Conservation (phyloP, 2,797 vertebrate genomes). For the Pangasius mekongensis region DNA sequence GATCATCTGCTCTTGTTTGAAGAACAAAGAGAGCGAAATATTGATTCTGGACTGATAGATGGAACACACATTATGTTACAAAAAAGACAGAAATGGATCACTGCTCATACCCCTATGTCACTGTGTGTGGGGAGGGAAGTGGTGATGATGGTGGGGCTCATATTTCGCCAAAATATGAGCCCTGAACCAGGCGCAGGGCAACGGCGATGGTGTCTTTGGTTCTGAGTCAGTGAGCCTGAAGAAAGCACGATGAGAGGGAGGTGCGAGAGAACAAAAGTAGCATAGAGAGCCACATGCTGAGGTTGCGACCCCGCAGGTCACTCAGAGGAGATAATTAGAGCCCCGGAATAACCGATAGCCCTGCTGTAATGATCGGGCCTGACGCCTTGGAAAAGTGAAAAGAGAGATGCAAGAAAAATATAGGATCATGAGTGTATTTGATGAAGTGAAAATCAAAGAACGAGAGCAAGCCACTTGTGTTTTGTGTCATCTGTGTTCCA, state of each 20-base stretch:
- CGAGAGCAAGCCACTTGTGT: conserved; percentile 58
- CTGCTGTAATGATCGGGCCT: conserved; percentile 68
- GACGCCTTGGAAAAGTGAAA: conserved; percentile 55
- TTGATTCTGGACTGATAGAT: conserved; percentile 46
- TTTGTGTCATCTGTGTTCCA: conserved; percentile 77
- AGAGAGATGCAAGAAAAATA: conserved; percentile 30
- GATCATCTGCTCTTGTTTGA: conserved; percentile 46
- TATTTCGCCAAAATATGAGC: conserved; percentile 4
- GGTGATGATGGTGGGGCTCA: background rate
- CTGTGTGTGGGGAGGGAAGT: conserved; percentile 17
- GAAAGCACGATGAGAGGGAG: conserved; percentile 58
- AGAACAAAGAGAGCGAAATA: conserved; percentile 45
- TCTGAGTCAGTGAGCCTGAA: conserved; percentile 62
- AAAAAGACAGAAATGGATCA: conserved; percentile 33
- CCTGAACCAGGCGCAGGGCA: background rate
- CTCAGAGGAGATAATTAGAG: conserved; percentile 71
- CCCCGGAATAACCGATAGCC: conserved; percentile 71
- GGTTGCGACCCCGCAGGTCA: conserved; percentile 64
- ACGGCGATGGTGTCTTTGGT: conserved; percentile 60
- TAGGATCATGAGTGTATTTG: background rate
- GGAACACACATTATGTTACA: conserved; percentile 39
- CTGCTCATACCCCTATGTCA: conserved; percentile 19
- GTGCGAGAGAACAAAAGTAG: conserved; percentile 62
- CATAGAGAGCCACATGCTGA: conserved; percentile 64
- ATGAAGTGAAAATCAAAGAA: conserved; percentile 2